These are phyloP conservation scores for Eurois occulta DNA, from an alignment of 2,888 invertebrate genomes.

Conservation along the genomic window DNA sequence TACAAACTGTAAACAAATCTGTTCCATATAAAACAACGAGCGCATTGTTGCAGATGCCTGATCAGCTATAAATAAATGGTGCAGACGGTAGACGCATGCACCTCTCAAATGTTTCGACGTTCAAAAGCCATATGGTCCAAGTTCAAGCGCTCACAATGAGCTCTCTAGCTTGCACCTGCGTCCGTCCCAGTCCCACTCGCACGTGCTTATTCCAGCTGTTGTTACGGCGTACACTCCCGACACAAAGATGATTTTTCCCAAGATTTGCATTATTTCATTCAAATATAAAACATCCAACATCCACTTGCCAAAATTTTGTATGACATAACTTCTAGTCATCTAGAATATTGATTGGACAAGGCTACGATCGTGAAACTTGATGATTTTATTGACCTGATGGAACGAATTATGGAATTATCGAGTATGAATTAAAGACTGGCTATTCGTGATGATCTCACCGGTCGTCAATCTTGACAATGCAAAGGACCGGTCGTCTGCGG, in stretches of 20 bases:
- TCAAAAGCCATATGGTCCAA: conserved; percentile 79
- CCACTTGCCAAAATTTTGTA: conserved; percentile 21
- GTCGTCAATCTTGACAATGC: conserved; percentile 89
- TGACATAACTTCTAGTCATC: conserved; percentile 5
- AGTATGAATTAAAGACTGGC: conserved; percentile 79
- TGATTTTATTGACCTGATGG: conserved; percentile 60
- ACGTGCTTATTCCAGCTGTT: conserved; percentile 81
- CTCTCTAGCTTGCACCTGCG: conserved; percentile 84
- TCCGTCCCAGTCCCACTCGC: conserved; percentile 87
- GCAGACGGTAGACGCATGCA: conserved; percentile 65
- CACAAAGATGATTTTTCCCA: conserved; percentile 61
- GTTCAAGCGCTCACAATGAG: conserved; percentile 75
- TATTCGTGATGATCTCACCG: conserved; percentile 88
- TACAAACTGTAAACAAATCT: conserved; percentile 63
- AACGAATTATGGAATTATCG: conserved; percentile 74
- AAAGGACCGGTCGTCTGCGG: conserved; percentile 87
- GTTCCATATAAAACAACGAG: conserved; percentile 52
- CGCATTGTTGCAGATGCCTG: conserved; percentile 67
- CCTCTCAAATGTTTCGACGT: conserved; percentile 66
- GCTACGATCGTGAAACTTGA: conserved; percentile 40
- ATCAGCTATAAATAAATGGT: conserved; percentile 67
- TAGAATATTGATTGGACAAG: conserved; percentile 38
- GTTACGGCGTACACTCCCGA: conserved; percentile 64
- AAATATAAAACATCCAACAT: conserved; percentile 32
- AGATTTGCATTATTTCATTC: conserved; percentile 53